Percentiles rank a stretch among this genome's conserved stretches.
Evolutionary conservation across 2,113 vertebrate species (phyloP).

Genomic region (Toxostoma redivivum): DNA sequence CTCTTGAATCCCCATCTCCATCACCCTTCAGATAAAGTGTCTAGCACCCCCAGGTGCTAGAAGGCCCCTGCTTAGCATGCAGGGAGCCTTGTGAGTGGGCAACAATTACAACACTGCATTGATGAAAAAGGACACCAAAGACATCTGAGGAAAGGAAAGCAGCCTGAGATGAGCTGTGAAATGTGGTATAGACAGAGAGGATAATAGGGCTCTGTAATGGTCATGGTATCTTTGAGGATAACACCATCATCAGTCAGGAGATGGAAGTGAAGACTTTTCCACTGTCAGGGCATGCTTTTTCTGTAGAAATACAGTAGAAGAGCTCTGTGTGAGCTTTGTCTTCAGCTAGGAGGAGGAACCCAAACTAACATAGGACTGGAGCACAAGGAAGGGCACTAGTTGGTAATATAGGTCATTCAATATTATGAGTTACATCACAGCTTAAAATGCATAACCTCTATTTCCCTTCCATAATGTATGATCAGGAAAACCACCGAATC

Average conservation of each 20-base stretch:
- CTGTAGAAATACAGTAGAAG: not conserved
- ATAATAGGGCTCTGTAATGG: not conserved
- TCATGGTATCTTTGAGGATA: not conserved
- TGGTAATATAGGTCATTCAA: not conserved
- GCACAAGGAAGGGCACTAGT: not conserved
- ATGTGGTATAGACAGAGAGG: not conserved
- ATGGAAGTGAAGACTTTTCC: not conserved
- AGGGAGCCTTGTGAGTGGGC: accelerated
- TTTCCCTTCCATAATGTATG: not conserved
- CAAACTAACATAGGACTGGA: not conserved
- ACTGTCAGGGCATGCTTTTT: not conserved
- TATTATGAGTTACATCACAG: not conserved
- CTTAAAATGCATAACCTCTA: not conserved
- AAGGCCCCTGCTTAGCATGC: accelerated
- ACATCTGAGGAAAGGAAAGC: not conserved
- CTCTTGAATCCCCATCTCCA: not conserved
- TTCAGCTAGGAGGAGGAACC: not conserved
- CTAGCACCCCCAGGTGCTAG: not conserved
- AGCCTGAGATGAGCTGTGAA: not conserved
- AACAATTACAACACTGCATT: not conserved
- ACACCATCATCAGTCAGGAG: not conserved
- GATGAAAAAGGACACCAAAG: not conserved
- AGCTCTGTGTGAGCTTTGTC: not conserved
- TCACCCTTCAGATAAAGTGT: not conserved
- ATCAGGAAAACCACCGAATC: not conserved